Percentiles rank a stretch among this genome's conserved stretches.
These are phyloP conservation scores for Stigmatopora nigra DNA, from an alignment of 2,113 vertebrate genomes.

Conservation along the genomic window DNA sequence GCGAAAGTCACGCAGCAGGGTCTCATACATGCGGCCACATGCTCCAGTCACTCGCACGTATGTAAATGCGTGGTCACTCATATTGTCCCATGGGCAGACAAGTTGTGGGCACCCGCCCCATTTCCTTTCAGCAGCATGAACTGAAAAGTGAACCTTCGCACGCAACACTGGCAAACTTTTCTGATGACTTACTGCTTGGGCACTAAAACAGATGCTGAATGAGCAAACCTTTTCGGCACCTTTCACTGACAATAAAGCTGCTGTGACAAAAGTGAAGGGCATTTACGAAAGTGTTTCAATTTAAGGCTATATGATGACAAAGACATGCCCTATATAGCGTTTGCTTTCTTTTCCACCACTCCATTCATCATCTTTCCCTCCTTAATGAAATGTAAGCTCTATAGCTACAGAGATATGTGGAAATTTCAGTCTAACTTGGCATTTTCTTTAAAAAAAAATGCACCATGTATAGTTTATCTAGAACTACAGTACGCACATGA, in stretches of 20 bases:
- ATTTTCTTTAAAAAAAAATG: neutral
- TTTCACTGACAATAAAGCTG: neutral
- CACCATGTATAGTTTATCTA: neutral
- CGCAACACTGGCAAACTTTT: neutral
- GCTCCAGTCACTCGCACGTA: slow-evolving; percentile 13
- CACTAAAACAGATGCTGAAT: slow-evolving; percentile 7
- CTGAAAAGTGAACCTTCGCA: slow-evolving; percentile 18
- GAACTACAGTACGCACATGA: neutral
- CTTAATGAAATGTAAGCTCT: no score
- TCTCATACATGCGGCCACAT: slow-evolving; percentile 52
- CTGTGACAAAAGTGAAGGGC: neutral
- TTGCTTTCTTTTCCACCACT: neutral
- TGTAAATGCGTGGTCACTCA: slow-evolving; percentile 24
- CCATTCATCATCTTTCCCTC: no score
- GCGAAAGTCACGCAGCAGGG: slow-evolving; percentile 36
- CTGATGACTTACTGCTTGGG: neutral
- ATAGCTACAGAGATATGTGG: neutral
- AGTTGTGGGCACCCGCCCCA: slow-evolving; percentile 19
- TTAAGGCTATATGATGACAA: neutral
- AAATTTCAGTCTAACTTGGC: neutral
- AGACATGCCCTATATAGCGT: neutral
- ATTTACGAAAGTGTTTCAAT: neutral
- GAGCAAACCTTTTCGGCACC: neutral
- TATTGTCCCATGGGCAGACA: slow-evolving; percentile 17
- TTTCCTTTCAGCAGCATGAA: slow-evolving; percentile 30